These are phyloP conservation scores for Polydrusus tereticollis DNA, from an alignment of 2,888 invertebrate genomes.

Conservation along the genomic window DNA sequence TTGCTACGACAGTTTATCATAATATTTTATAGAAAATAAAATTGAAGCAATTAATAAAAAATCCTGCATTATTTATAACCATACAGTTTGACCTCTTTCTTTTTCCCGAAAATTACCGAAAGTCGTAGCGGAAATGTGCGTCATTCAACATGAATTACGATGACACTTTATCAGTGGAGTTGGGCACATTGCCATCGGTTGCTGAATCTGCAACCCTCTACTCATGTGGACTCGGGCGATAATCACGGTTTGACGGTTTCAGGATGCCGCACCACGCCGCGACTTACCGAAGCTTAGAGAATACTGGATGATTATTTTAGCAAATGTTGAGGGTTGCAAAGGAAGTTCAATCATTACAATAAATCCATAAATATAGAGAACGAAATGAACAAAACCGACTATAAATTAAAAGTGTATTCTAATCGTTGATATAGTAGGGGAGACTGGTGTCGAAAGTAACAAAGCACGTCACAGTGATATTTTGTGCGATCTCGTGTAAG, in stretches of 20 bases:
- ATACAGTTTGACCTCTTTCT: background rate
- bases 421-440: no score
- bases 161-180: conserved; percentile 27
- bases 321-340: background rate
- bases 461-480: no score
- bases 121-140: conserved; percentile 26
- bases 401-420: background rate
- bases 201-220: conserved; percentile 64
- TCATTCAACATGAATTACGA: conserved; percentile 33
- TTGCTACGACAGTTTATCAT: no score
- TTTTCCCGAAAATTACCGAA: conserved; percentile 14
- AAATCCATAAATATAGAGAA: no score
- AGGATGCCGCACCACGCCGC: conserved; percentile 34
- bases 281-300: conserved; percentile 10
- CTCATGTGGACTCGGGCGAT: conserved; percentile 62
- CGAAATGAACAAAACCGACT: background rate
- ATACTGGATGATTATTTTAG: conserved; percentile 6
- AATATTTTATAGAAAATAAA: no score
- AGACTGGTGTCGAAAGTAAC: no score
- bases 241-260: conserved; percentile 53
- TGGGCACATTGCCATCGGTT: conserved; percentile 51
- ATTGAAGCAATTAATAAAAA: no score
- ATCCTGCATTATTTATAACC: no score
- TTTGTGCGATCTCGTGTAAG: no score
- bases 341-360: background rate